These are phyloP conservation scores for Diarsia rubi DNA, from an alignment of 2,888 invertebrate genomes.

Conservation along the genomic window DNA sequence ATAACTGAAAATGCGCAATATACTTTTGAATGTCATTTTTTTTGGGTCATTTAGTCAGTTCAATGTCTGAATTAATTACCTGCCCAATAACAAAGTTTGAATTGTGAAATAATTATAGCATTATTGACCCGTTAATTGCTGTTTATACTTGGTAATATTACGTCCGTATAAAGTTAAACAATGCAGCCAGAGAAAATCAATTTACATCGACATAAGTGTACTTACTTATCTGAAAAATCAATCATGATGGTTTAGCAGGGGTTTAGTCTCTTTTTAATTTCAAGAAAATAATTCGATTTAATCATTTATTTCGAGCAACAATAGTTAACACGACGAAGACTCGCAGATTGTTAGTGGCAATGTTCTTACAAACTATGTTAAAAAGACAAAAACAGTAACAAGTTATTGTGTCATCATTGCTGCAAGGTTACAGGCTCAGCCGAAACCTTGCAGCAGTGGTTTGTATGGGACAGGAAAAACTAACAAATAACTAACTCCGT, in stretches of 20 bases:
- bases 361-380: no score
- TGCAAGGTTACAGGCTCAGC: no score
- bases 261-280: no score
- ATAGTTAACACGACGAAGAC: no score
- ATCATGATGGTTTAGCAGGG: neutral
- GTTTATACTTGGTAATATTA: neutral
- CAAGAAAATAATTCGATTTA: no score
- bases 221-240: neutral
- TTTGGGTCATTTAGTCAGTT: neutral
- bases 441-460: no score
- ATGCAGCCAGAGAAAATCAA: neutral
- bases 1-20: neutral
- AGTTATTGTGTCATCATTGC: no score
- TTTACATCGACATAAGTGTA: neutral
- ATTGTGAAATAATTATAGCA: neutral
- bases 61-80: neutral
- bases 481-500: no score
- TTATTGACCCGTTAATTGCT: neutral
- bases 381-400: no score
- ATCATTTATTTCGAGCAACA: no score
- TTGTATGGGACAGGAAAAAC: no score
- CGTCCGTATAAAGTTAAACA: neutral
- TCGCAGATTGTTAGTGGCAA: no score
- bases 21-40: conserved; percentile 10
- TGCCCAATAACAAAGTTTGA: neutral